Base-by-base conservation (phyloP, 2,113 vertebrate genomes). In the Limnothrissa miodon region DNA sequence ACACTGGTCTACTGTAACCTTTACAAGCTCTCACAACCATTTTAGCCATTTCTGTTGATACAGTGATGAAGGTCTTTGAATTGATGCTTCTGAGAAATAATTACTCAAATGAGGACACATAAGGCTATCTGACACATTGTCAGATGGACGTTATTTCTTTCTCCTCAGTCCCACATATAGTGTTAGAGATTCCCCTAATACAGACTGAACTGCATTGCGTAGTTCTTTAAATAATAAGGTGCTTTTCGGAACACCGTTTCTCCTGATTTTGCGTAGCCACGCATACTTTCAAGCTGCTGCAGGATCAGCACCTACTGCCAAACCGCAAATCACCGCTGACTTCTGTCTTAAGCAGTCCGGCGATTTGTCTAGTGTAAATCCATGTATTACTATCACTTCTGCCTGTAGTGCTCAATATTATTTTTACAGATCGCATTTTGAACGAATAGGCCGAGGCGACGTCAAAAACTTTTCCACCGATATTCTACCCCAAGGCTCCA, bases 281-380 rank as follows among this genome's bases (percentile, higher is more conserved):
- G 66, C 29, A 9, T 33, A 36, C 29, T 17, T 33, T 36, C 66
- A 74, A 11, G 66, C 33, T 74, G 66, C 66, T 74, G 66, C 66
- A 74, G 66, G 29, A 74, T 74, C 66, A 74, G 66, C 29, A 74
- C 33, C 66, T 33, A 74, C 33, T 74, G 66, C 66, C 66, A 74
- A 74, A 15, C 66, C 25, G 66, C 66, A 15, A 29, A 74, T 74
- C 66, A 74, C 33, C 8, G 33, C 66, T 10, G 66, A 74, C 66
- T 74, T 74, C 66, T 74, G 66, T 2, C 66, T 39, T 29, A 74
- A 36, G 29, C 0, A 74, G 25, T 11, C 4, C 11, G 0, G 66
- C 0, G 66, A 36, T 36, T n/a, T 66, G n/a, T 29, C 59, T 25
- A 25, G 59, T 66, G 59, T 2, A 70, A 70, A 74, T 17, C 36